phyloP scores from a whole-genome alignment of 2,797 vertebrate genomes.

The Meda fulgida region DNA sequence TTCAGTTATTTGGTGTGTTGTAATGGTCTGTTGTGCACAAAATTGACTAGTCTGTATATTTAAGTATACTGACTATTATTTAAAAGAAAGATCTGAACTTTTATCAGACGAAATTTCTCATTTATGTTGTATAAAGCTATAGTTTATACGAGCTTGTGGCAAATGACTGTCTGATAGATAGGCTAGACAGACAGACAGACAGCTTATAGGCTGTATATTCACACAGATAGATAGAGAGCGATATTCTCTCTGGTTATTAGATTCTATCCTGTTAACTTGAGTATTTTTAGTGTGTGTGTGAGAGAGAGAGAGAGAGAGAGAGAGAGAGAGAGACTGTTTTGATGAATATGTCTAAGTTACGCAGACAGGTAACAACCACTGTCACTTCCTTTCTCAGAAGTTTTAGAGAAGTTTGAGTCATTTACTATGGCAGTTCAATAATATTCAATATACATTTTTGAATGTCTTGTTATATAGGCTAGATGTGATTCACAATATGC shows the following conservation, averaged over 20 bases:
- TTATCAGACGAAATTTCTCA: too few relatives aligned
- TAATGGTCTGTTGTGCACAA: background rate
- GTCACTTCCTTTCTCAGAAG: background rate
- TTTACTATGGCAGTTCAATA: background rate
- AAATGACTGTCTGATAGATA: background rate
- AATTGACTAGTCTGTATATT: background rate
- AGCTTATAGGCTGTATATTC: background rate
- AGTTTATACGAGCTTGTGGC: background rate
- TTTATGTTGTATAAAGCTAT: background rate
- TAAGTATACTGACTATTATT: background rate
- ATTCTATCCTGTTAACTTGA: background rate
- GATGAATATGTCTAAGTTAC: background rate
- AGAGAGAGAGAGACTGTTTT: background rate
- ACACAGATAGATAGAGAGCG: background rate
- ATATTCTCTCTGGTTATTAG: background rate
- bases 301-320: too few relatives aligned
- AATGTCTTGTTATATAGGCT: background rate
- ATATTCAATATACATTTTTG: background rate
- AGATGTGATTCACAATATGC: background rate
- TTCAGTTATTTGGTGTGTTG: background rate
- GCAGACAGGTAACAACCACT: background rate
- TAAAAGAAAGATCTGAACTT: background rate
- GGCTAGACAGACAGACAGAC: too few relatives aligned
- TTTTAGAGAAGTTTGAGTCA: constrained; percentile 14
- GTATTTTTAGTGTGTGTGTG: background rate